Base-by-base conservation (phyloP, 2,888 invertebrate species). In the Xestobium rufovillosum region DNA sequence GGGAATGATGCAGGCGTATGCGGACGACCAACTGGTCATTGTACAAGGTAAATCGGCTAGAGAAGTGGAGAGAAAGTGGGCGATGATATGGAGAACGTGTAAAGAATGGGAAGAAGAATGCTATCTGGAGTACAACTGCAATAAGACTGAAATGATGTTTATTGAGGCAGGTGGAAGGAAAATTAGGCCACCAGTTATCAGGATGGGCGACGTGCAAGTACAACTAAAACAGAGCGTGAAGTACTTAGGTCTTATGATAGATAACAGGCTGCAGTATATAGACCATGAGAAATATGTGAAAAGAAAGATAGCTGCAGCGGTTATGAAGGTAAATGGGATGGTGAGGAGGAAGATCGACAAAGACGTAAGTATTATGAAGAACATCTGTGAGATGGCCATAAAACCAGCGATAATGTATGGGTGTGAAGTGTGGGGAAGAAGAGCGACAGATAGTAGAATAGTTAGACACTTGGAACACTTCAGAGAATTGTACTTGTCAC, bases 341-440 rank as follows among this genome's bases (percentile, higher is more conserved):
- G 37, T 4, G 34, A 32, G n/a, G n/a, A n/a, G n/a, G n/a, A n/a
- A n/a, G n/a, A n/a, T n/a, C n/a, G n/a, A n/a, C n/a, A n/a, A n/a
- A 6, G 23, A 34, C n/a, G 37, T 30, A 12, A 23, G 27, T 11
- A 26, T 15, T 1, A n/a, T 43, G 9, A 35, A 28, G 26, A 17
- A 14, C 8, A 37, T 44, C 8, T 36, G 29, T 10, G 34, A 34
- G 9, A 33, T 25, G 8, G 44, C 36, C 1, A 23, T 45, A 3
- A 37, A 35, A 33, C 44, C 44, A 3, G 38, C 35, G 11, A 6
- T 44, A 12, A 6, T 45, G 25, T 48, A 50, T 34, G 51, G 40
- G 4, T 29, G 38, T 2, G 47, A 47, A 13, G 36, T 50, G 3
- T 52, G 49, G 47, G 49, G 49, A 4, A 14, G 12, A 1, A 41